Base-by-base conservation (phyloP, 2,113 vertebrate genomes). In the Microcebus lehilahytsara region DNA sequence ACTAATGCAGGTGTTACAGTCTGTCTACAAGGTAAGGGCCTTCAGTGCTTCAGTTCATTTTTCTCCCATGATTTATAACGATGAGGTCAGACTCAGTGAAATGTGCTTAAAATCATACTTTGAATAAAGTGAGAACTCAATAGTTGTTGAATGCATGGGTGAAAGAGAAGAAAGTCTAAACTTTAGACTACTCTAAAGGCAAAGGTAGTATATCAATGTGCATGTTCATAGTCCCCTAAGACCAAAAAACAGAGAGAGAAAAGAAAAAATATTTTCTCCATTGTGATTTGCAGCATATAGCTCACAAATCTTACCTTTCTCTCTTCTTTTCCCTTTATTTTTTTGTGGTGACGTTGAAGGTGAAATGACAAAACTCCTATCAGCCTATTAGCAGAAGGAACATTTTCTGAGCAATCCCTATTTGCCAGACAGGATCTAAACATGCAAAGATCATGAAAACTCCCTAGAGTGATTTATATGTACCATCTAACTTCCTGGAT, bases 291-390 rank as follows among this genome's bases (percentile, higher is more conserved):
- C 25, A 87, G 1, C 10, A 13, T 3, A 9, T 2, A 66, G 4
- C 66, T 92, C 67, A 89, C 12, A 42, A 62, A 71, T 34, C 71
- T 84, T 32, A 9, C 23, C 30, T 81, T 66, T 83, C 25, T 71
- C n/a, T 77, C 40, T 34, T 77, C 40, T 34, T 83, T 40, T 84
- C 49, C 49, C 53, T 37, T 40, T 96, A 27, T 8, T 49, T 78
- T 60, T 19, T 27, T n/a, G 37, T 17, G 4, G 20, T 64, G 53
- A 51, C 78, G 27, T 11, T 66, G 72, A 58, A 60, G 34, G 53
- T 23, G 80, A 64, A 90, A 90, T 81, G 79, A 51, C 23, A 49
- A 75, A 90, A 34, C 64, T 89, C 64, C 20, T 20, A 14, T 74
- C 23, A 6, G 10, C 17, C 34, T 42, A 3, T 30, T 49, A 30